These are phyloP conservation scores for Salvelinus namaycush DNA, from an alignment of 2,113 vertebrate species.

Conservation along the genomic window DNA sequence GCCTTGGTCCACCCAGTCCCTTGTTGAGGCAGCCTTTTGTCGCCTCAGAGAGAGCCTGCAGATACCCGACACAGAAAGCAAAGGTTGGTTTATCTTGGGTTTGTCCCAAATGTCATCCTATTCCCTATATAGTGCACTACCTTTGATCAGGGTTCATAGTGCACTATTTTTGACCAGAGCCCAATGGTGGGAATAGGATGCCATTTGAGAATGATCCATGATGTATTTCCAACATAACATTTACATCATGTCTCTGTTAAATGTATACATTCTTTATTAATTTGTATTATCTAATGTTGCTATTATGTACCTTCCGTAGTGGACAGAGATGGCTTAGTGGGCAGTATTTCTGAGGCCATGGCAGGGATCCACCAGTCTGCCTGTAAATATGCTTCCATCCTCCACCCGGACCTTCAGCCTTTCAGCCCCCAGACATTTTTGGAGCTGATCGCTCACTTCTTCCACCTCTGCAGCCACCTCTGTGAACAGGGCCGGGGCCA, in stretches of 20 bases:
- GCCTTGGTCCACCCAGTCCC: slow-evolving; percentile 71
- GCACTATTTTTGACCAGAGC: no score
- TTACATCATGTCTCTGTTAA: background rate
- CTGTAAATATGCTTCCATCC: slow-evolving; percentile 60
- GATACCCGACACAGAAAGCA: slow-evolving; percentile 17
- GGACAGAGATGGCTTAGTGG: slow-evolving; percentile 17
- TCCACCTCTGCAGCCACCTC: slow-evolving; percentile 51
- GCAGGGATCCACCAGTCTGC: slow-evolving; percentile 78
- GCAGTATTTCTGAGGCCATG: slow-evolving; percentile 66
- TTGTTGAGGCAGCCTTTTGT: slow-evolving; percentile 64
- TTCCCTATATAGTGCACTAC: no score
- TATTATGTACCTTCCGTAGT: slow-evolving; percentile 32
- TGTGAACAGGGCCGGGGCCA: slow-evolving; percentile 30
- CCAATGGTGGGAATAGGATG: no score
- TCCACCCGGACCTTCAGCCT: slow-evolving; percentile 62
- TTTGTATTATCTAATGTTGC: background rate
- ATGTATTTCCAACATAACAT: no score
- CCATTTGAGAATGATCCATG: no score
- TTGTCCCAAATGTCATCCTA: no score
- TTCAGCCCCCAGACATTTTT: slow-evolving; percentile 74
- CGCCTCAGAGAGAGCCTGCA: slow-evolving; percentile 47
- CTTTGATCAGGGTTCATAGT: no score
- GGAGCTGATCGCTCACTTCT: slow-evolving; percentile 73
- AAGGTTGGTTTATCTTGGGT: slow-evolving; percentile 18
- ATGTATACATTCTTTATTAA: background rate